Evolutionary conservation across 2,888 invertebrate species (phyloP), one percentile per base, ranked within the genome.

Genomic region (Callinectes sapidus): DNA sequence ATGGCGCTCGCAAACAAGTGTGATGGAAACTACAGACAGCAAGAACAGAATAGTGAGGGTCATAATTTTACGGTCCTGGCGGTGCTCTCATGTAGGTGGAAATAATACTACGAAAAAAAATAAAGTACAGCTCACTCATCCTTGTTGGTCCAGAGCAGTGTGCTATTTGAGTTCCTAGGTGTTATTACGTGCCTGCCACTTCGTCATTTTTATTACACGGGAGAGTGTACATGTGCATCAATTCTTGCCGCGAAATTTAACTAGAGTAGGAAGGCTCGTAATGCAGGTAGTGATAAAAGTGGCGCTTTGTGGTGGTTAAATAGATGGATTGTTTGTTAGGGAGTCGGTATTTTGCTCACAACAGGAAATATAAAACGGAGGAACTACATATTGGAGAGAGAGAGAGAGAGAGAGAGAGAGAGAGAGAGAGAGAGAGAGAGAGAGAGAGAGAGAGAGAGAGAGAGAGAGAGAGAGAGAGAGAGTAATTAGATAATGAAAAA

Each of bases 1-100:
- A 81, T 81, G 81, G 35, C 35, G 14, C 32, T 81, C 81, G 81
- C n/a, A 81, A 81, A 81, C 81, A 35, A 81, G 81, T 71, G 71
- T 71, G 71, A 71, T 13, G 71, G 81, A 81, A 81, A 81, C 81
- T 32, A 81, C 35, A 32, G 32, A 35, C 81, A 35, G 32, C 32
- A 35, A 81, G 35, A 81, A 81, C 16, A 81, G 35, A 81, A 81
- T 5, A 81, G 18, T 1, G 71, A 32, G 81, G 32, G 13, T 16
- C 35, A 81, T 35, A 81, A 35, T 35, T 81, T 81, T 81, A 16
- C 1, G 18, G 81, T 81, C 81, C 81, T 81, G 81, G 14, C 18
- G 35, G n/a, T 81, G 35, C 32, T 32, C 81, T 35, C 32, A 16
- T 81, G 81, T 35, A 35, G 14, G 81, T 81, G 35, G 16, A 77